Conservation (phyloP, 2,888 invertebrate genomes). For the Chymomyza fuscimana region DNA sequence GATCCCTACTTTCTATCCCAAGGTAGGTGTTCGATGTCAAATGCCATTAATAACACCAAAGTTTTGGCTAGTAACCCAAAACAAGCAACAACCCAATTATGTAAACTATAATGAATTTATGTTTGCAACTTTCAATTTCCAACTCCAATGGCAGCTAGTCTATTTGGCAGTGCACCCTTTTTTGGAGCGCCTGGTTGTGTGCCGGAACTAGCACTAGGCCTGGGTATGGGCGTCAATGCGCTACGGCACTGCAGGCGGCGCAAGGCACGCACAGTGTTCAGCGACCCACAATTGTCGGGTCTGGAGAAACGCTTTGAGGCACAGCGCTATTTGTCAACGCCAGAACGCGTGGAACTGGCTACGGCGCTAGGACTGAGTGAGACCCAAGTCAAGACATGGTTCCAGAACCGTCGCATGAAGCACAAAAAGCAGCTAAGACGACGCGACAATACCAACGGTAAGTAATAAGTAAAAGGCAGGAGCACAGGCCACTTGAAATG, state of each 20-base stretch:
- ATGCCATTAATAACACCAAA: constrained; percentile 67
- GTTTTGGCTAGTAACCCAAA: constrained; percentile 38
- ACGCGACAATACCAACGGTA: constrained; percentile 78
- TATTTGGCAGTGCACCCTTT: constrained; percentile 78
- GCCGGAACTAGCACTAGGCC: constrained; percentile 78
- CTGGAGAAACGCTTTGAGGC: constrained; percentile 96
- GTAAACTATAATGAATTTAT: constrained; percentile 53
- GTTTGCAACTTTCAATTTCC: not conserved
- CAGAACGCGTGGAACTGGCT: constrained; percentile 96
- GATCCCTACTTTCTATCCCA: constrained; percentile 87
- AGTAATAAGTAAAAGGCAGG: constrained; percentile 60
- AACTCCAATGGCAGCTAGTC: constrained; percentile 65
- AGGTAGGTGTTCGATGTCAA: constrained; percentile 80
- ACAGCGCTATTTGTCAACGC: constrained; percentile 95
- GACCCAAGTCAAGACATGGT: constrained; percentile 99
- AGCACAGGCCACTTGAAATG: constrained; percentile 20
- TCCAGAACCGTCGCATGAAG: constrained; percentile 98
- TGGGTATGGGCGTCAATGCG: constrained; percentile 82
- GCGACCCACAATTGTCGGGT: constrained; percentile 90
- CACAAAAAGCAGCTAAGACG: constrained; percentile 91
- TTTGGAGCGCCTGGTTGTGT: constrained; percentile 77
- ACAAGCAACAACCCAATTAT: constrained; percentile 37
- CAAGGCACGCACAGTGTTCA: constrained; percentile 96
- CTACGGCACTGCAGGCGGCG: constrained; percentile 96
- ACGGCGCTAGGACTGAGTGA: constrained; percentile 95